Evolutionary conservation across 2,113 vertebrate genomes (phyloP).

Genomic region (Chlamydotis undulata): DNA sequence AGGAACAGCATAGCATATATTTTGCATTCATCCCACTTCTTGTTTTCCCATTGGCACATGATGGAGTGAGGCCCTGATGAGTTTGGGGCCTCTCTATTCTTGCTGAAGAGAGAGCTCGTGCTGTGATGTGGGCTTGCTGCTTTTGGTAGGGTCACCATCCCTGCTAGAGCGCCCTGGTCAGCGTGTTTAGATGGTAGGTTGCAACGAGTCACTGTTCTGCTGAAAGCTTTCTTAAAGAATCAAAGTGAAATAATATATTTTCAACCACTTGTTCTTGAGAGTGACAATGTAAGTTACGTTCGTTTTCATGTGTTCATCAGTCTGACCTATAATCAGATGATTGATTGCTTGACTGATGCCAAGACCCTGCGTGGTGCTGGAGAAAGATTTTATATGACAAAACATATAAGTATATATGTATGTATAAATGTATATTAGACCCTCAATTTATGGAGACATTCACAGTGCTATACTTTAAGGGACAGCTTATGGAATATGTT

Average conservation of each 20-base stretch:
- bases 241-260: neutral
- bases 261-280: neutral
- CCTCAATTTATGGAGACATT: neutral
- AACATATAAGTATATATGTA: neutral
- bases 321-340: neutral
- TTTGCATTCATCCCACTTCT: neutral
- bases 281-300: neutral
- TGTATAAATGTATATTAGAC: neutral
- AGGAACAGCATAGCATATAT: neutral
- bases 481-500: accelerated
- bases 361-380: neutral
- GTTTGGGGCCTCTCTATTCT: neutral
- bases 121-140: neutral
- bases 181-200: accelerated
- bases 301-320: neutral
- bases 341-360: too few relatives aligned
- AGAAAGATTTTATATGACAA: neutral
- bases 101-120: neutral
- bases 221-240: neutral
- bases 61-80: neutral
- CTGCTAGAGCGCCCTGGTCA: neutral
- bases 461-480: neutral
- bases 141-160: neutral
- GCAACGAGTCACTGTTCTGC: neutral
- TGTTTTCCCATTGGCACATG: neutral